phyloP scores from a whole-genome alignment of 2,888 invertebrate genomes.

The Leptopterna dolabrata region DNA sequence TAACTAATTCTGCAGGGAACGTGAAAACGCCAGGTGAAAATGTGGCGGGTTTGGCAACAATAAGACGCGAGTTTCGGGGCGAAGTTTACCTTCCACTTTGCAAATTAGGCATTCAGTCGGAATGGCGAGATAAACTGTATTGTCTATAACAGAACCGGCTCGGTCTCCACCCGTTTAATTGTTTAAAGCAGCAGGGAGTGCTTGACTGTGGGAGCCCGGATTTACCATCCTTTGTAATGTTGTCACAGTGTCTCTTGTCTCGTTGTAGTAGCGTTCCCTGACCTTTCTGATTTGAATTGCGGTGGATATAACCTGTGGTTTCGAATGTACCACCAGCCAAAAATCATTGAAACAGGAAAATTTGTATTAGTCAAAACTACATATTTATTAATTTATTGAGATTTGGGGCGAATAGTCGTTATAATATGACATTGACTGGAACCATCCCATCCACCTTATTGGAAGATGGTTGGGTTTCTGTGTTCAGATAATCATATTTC shows the following conservation, averaged over 20 bases:
- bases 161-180: constrained; percentile 36
- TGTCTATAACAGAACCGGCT: constrained; percentile 27
- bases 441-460: too few species aligned
- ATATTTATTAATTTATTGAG: too few species aligned
- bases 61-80: constrained; percentile 36
- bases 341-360: too few species aligned
- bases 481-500: too few species aligned
- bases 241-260: neutral
- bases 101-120: constrained; percentile 51
- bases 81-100: constrained; percentile 49
- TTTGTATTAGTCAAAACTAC: too few species aligned
- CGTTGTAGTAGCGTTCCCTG: neutral
- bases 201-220: neutral
- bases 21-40: constrained; percentile 2
- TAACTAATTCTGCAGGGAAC: neutral
- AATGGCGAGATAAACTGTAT: constrained; percentile 51
- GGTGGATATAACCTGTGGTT: too few species aligned
- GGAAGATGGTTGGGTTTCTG: too few species aligned
- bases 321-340: too few species aligned
- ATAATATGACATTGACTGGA: too few species aligned
- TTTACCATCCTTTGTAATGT: constrained; percentile 12
- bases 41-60: constrained; percentile 24
- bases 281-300: neutral
- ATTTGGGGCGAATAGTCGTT: too few species aligned
- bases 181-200: neutral